Evolutionary conservation across 2,113 vertebrate species (phyloP).

Genomic region (Indri indri): DNA sequence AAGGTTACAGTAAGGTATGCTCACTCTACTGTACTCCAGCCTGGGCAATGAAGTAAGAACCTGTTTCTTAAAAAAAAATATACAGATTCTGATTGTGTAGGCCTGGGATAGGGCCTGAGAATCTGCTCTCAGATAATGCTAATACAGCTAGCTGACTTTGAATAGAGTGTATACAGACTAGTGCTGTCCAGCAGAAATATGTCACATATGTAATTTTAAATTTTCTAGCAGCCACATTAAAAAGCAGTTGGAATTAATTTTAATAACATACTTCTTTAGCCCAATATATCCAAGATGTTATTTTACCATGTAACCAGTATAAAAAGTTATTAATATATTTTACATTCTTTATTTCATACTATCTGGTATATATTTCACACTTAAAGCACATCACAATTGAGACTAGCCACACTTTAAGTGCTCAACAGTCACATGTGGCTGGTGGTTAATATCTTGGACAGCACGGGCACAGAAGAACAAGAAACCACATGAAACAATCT

Average conservation of each 20-base stretch:
- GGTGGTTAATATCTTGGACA: not conserved
- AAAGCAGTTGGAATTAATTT: not conserved
- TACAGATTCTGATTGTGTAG: not conserved
- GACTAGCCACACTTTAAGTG: not conserved
- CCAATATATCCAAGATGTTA: not conserved
- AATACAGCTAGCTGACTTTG: not conserved
- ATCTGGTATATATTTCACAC: not conserved
- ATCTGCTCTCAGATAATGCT: not conserved
- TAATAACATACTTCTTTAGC: constrained; percentile 16
- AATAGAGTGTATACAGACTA: not conserved
- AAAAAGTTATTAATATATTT: not conserved
- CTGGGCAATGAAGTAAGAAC: no score
- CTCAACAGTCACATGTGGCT: not conserved
- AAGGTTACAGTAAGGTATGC: no score
- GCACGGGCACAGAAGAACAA: not conserved
- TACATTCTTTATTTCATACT: not conserved
- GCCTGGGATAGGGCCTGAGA: not conserved
- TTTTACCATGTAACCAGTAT: not conserved
- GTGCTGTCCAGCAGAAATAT: not conserved
- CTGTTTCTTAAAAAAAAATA: not conserved
- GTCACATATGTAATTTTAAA: not conserved
- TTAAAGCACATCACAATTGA: not conserved
- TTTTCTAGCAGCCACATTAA: not conserved
- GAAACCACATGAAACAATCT: not conserved
- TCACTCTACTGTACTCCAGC: no score